Evolutionary conservation across 1,140 invertebrate genomes (phyloP), one percentile per base, ranked within the genome.

Genomic region (Temnothorax longispinosus): DNA sequence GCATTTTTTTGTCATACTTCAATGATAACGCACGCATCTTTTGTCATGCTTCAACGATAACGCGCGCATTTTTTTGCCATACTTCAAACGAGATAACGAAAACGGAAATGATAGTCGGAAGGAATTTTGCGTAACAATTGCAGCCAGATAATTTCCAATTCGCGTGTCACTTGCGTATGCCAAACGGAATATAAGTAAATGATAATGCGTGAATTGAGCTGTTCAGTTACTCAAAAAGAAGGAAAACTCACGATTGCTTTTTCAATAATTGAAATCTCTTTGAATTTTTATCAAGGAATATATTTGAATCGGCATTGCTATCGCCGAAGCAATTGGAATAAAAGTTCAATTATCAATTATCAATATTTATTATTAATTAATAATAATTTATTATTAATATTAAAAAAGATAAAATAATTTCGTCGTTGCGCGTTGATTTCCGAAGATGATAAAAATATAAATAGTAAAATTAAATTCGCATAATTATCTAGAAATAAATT

Each of bases 81-180:
- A 35, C 13, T 80, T 27, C 35, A 35, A 27, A 64, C n/a, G 18
- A 41, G 64, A 78, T 78, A 60, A 15, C 13, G 21, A 44, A 15
- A 52, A 21, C 8, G 8, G 18, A 65, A 78, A 13, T 78, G 58
- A 65, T 18, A 21, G 4, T 27, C 21, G 15, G 7, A 67, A 38
- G 7, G 18, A 78, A 64, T 11, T 7, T 35, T 32, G 15, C 32
- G 41, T 58, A 6, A 60, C 7, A 64, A 11, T n/a, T 65, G 10
- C 54, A 47, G 58, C 13, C 58, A 56, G n/a, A 81, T 81, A 81
- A 71, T 71, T 69, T 18, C 35, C n/a, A 81, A 69, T 52, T 69
- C 7, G 13, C 44, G 44, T 65, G 3, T 78, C n/a, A 65, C 4
- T 38, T 15, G 50, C 11, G 41, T 64, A 41, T 54, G 2, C 54